These are phyloP conservation scores for Morelia viridis DNA, from an alignment of 2,797 vertebrate genomes.

Conservation along the genomic window DNA sequence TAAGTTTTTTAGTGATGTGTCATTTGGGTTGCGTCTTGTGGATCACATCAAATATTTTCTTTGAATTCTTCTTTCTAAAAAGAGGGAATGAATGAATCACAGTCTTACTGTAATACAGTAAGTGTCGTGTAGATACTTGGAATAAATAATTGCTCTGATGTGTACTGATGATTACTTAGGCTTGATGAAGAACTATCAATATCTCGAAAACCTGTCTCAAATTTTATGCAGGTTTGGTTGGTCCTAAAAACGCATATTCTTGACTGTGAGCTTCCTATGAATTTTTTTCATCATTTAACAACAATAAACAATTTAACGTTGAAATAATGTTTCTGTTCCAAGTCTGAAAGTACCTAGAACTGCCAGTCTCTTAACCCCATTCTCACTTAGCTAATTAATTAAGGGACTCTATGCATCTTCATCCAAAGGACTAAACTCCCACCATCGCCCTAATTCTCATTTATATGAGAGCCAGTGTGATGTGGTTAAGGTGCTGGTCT, in stretches of 20 bases:
- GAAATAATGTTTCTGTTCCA: background rate
- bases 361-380: background rate
- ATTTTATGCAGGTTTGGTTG: background rate
- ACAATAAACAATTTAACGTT: no score
- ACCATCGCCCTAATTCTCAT: background rate
- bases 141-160: background rate
- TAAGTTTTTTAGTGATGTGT: background rate
- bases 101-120: background rate
- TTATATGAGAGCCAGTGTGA: background rate
- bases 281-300: background rate
- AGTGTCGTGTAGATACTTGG: background rate
- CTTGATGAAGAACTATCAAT: background rate
- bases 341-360: background rate
- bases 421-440: background rate
- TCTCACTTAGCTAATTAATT: background rate
- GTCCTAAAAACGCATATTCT: background rate
- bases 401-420: background rate
- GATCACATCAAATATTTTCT: no score
- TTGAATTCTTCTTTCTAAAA: background rate
- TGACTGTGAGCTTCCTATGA: background rate
- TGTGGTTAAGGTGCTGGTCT: background rate
- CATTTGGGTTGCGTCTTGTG: background rate
- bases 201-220: background rate
- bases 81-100: background rate
- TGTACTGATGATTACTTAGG: background rate